Conservation (phyloP, 1,140 invertebrate species). For the Drosophila trapezifrons region DNA sequence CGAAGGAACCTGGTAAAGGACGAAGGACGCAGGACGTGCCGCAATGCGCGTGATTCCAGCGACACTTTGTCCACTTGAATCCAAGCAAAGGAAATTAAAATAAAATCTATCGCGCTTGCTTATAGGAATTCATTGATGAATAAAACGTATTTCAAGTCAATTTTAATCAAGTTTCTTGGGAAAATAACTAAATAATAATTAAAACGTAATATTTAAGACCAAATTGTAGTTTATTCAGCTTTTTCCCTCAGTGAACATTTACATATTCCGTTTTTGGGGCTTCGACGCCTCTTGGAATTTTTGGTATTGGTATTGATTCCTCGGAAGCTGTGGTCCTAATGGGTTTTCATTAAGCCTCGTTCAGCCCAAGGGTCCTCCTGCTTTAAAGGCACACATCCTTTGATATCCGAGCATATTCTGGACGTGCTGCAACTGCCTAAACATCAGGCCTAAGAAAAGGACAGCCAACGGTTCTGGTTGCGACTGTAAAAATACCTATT, state of each 20-base stretch:
- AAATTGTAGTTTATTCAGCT: neutral
- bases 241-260: conserved; percentile 1
- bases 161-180: neutral
- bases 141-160: neutral
- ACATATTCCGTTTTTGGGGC: neutral
- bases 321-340: conserved; percentile 35
- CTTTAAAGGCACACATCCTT: conserved; percentile 9
- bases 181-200: neutral
- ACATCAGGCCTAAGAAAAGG: neutral
- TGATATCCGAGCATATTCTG: conserved; percentile 54
- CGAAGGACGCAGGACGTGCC: conserved; percentile 49
- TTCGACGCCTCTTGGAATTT: conserved; percentile 1
- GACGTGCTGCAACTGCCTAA: conserved; percentile 68
- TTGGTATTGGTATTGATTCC: conserved; percentile 28
- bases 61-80: conserved; percentile 34
- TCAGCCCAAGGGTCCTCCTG: conserved; percentile 18
- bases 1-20: conserved; percentile 23
- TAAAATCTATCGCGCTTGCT: neutral
- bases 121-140: neutral
- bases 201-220: neutral
- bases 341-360: conserved; percentile 62
- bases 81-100: neutral
- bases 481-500: neutral
- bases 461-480: neutral
- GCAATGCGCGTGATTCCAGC: conserved; percentile 59